Percentiles rank a stretch among this genome's conserved stretches.
Conservation (phyloP, 2,888 invertebrate species). For the Mesopsocus fuscifrons region DNA sequence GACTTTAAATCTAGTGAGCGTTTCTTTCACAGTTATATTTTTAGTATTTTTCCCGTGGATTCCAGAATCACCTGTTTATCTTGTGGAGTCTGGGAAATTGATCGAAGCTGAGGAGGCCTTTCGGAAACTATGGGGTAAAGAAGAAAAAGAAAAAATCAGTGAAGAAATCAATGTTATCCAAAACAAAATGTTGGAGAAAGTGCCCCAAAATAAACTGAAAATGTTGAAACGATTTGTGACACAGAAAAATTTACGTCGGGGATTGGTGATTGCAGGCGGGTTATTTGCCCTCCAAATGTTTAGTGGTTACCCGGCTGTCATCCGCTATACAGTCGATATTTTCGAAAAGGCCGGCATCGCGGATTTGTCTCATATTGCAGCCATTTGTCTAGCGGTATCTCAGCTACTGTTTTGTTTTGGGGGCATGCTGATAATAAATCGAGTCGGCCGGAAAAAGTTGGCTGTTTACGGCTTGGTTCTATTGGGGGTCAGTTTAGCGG, state of each 20-base stretch:
- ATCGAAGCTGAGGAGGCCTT: slow-evolving; percentile 21
- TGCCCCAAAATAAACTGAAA: no score
- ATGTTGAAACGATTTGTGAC: no score
- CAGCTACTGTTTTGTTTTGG: not conserved
- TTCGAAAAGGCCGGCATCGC: not conserved
- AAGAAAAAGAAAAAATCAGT: not conserved
- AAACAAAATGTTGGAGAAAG: no score
- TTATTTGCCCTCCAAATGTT: slow-evolving; percentile 1
- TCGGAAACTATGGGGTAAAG: not conserved
- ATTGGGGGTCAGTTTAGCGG: not conserved
- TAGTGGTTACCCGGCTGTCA: slow-evolving; percentile 1
- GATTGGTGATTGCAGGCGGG: not conserved
- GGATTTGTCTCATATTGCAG: not conserved
- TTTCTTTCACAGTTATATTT: slow-evolving; percentile 27
- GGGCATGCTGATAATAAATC: not conserved
- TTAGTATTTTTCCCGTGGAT: slow-evolving; percentile 28
- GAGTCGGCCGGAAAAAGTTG: slow-evolving; percentile 1
- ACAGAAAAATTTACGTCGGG: not conserved
- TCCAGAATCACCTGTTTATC: slow-evolving; percentile 37
- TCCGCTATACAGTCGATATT: slow-evolving; percentile 3
- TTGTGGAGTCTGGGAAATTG: slow-evolving; percentile 25
- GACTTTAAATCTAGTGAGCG: slow-evolving; percentile 29
- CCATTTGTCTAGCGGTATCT: not conserved
- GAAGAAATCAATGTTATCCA: not conserved
- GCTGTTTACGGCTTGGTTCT: not conserved